Percentiles rank a stretch among this genome's conserved stretches.
These are phyloP conservation scores for Phania funesta DNA, from an alignment of 2,888 invertebrate species.

Conservation along the genomic window DNA sequence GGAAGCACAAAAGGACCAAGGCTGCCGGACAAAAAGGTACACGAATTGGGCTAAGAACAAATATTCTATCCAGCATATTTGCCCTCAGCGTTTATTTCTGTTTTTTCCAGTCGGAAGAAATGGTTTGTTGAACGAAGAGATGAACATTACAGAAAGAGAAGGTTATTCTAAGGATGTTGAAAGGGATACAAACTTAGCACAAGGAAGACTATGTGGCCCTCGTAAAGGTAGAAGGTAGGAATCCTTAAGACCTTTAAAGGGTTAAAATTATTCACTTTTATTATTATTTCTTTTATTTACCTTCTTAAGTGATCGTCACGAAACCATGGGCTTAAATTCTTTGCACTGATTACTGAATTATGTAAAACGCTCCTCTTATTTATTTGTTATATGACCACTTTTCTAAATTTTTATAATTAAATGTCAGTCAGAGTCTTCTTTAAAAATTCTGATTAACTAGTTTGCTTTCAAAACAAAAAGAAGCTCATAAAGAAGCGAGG, in stretches of 20 bases:
- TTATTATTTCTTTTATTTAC: neutral
- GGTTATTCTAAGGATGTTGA: no score
- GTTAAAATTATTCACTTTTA: neutral
- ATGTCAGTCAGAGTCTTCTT: slow-evolving; percentile 28
- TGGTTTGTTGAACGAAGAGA: no score
- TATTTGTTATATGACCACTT: slow-evolving; percentile 16
- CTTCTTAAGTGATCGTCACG: slow-evolving; percentile 35
- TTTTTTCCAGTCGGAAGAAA: no score
- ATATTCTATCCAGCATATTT: no score
- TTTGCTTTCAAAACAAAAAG: slow-evolving; percentile 2
- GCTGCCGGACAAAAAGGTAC: no score
- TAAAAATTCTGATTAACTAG: neutral
- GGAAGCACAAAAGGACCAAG: no score
- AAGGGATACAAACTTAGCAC: no score
- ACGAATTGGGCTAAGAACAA: no score
- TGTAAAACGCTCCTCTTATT: slow-evolving; percentile 1
- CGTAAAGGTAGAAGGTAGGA: no score
- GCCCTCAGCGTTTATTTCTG: no score
- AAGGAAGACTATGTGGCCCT: no score
- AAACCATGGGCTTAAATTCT: neutral
- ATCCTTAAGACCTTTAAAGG: slow-evolving; percentile 1
- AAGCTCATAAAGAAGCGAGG: slow-evolving; percentile 40
- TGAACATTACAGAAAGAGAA: no score
- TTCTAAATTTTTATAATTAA: slow-evolving; percentile 39
- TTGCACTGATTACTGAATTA: slow-evolving; percentile 14